Evolutionary conservation across 2,113 vertebrate species (phyloP).

Genomic region (Dryoscopus gambensis): DNA sequence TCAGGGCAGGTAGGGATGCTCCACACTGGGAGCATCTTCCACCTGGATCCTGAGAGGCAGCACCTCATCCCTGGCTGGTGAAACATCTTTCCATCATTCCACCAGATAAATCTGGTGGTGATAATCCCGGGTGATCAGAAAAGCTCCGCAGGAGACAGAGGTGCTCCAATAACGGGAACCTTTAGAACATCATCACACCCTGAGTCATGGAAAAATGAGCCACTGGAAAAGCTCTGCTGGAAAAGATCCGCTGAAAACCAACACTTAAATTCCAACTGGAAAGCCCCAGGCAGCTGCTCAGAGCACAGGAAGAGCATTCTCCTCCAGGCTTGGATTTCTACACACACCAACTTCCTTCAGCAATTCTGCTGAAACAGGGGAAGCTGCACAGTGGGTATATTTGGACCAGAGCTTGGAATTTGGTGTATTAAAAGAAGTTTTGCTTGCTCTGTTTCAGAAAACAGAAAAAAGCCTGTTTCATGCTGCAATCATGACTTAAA

Average conservation of each 20-base stretch:
- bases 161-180: background rate
- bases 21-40: background rate
- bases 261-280: background rate
- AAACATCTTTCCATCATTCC: no score
- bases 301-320: background rate
- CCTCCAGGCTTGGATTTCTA: background rate
- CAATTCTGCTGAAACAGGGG: background rate
- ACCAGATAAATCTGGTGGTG: background rate
- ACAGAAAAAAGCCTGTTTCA: background rate
- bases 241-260: background rate
- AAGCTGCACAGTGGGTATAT: background rate
- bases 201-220: background rate
- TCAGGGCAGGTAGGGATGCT: background rate
- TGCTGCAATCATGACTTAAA: background rate
- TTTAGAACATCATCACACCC: background rate
- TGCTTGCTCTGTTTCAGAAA: background rate
- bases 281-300: background rate
- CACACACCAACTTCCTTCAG: background rate
- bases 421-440: background rate
- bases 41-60: background rate
- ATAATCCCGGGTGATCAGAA: background rate
- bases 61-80: background rate
- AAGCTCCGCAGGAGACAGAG: background rate
- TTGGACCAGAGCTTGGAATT: background rate
- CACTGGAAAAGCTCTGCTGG: background rate